Percentiles rank a stretch among this genome's conserved stretches.
Conservation (phyloP, 2,888 invertebrate genomes). For the Synergus umbraculus region DNA sequence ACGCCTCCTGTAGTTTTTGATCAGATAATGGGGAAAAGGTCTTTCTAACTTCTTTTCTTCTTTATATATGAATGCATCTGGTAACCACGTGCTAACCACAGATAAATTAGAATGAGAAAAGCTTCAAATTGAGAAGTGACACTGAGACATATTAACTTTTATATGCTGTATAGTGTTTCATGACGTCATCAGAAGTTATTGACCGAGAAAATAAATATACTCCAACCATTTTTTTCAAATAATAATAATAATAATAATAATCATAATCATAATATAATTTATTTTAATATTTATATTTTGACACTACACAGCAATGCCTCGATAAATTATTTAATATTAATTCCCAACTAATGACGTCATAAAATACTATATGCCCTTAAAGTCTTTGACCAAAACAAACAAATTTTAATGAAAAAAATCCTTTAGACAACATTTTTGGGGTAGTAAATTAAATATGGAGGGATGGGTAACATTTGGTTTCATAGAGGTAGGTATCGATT, state of each 20-base stretch:
- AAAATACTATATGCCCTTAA: too few species aligned
- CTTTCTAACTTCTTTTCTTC: slow-evolving; percentile 46
- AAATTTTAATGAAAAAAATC: not conserved
- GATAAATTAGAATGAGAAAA: slow-evolving; percentile 51
- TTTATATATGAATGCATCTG: slow-evolving; percentile 50
- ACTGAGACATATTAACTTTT: slow-evolving; percentile 46
- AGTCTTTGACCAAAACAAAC: not conserved
- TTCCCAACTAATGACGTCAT: too few species aligned
- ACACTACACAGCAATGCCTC: too few species aligned
- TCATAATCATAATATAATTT: too few species aligned
- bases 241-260: too few species aligned
- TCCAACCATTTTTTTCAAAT: too few species aligned
- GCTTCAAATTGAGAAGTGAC: slow-evolving; percentile 42
- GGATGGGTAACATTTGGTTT: slow-evolving; percentile 26
- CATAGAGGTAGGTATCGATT: slow-evolving; percentile 33
- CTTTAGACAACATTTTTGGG: not conserved
- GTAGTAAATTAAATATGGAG: not conserved
- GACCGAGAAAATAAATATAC: too few species aligned
- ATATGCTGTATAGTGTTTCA: slow-evolving; percentile 16
- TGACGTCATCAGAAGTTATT: not conserved
- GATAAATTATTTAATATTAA: too few species aligned
- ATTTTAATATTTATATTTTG: too few species aligned
- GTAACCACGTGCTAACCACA: slow-evolving; percentile 50
- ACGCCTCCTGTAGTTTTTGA: slow-evolving; percentile 63
- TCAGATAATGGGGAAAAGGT: slow-evolving; percentile 63